Percentiles rank a stretch among this genome's conserved stretches.
These are phyloP conservation scores for Gnathonemus longibarbis DNA, from an alignment of 2,113 vertebrate genomes.

Conservation along the genomic window DNA sequence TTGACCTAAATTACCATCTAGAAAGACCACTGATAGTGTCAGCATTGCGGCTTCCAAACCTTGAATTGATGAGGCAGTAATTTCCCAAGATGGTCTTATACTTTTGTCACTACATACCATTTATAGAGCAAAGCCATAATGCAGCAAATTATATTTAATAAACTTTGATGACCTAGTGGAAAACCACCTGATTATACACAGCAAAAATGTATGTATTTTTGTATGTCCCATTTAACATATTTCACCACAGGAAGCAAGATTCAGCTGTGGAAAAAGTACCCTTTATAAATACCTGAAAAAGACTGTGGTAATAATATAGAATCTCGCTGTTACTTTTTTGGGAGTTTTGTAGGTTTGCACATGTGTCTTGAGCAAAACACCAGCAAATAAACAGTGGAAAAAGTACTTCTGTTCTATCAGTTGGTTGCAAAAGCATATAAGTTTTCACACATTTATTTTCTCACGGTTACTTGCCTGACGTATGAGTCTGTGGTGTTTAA, in stretches of 20 bases:
- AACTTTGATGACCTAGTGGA: background rate
- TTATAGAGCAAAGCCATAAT: background rate
- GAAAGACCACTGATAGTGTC: background rate
- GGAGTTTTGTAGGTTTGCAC: background rate
- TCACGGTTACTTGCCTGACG: background rate
- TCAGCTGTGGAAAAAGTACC: background rate
- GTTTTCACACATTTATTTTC: background rate
- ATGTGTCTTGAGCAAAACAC: background rate
- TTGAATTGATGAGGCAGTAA: background rate
- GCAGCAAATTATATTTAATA: background rate
- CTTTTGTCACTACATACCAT: background rate
- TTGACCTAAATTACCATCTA: background rate
- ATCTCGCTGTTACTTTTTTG: background rate
- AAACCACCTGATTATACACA: background rate
- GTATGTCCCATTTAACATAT: background rate
- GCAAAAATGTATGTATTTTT: background rate
- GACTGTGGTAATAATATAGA: background rate
- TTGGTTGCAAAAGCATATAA: background rate
- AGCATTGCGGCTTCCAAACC: background rate
- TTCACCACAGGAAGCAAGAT: background rate
- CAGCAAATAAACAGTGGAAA: background rate
- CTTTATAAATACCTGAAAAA: background rate
- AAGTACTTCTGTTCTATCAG: background rate
- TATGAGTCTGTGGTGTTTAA: background rate
- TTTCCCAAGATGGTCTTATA: background rate